Conservation (phyloP, 2,113 vertebrate species). For the Guaruba guarouba region DNA sequence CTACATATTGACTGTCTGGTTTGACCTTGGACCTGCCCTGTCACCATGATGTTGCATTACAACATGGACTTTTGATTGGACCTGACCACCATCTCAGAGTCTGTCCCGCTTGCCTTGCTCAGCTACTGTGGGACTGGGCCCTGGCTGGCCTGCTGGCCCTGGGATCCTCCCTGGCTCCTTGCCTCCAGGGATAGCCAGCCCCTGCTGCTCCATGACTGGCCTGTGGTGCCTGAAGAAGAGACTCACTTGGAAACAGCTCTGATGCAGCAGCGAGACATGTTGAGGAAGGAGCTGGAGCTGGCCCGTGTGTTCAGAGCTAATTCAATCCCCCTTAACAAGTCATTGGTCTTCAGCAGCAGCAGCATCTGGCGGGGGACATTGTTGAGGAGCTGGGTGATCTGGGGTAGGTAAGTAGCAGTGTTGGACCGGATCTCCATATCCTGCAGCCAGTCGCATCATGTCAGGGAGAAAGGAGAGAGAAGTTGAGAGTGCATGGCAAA, state of each 20-base stretch:
- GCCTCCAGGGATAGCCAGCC: neutral
- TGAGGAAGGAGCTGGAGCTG: constrained; percentile 92
- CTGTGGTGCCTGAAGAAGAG: neutral
- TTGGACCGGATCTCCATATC: constrained; percentile 88
- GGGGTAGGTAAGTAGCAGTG: constrained; percentile 86
- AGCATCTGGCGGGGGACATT: constrained; percentile 92
- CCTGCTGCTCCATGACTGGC: neutral
- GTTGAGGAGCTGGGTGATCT: constrained; percentile 93
- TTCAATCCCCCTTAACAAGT: constrained; percentile 92
- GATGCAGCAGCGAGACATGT: constrained; percentile 95
- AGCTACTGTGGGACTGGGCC: neutral
- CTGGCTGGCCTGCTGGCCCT: neutral
- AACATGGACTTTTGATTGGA: neutral
- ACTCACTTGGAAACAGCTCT: constrained; percentile 85
- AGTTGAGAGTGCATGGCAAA: neutral
- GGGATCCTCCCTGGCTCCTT: neutral
- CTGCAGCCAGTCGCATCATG: constrained; percentile 61
- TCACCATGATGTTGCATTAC: neutral
- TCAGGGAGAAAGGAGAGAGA: constrained; percentile 12
- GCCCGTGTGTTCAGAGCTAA: constrained; percentile 85
- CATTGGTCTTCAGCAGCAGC: constrained; percentile 95
- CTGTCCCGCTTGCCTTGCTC: neutral
- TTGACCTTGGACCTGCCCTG: neutral
- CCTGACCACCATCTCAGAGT: neutral
- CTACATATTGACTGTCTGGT: neutral